A percentile compares a stretch with the other conserved stretches of the same genome.
These are phyloP conservation scores for Athrips mouffetella DNA, from an alignment of 2,888 invertebrate species.

Conservation along the genomic window DNA sequence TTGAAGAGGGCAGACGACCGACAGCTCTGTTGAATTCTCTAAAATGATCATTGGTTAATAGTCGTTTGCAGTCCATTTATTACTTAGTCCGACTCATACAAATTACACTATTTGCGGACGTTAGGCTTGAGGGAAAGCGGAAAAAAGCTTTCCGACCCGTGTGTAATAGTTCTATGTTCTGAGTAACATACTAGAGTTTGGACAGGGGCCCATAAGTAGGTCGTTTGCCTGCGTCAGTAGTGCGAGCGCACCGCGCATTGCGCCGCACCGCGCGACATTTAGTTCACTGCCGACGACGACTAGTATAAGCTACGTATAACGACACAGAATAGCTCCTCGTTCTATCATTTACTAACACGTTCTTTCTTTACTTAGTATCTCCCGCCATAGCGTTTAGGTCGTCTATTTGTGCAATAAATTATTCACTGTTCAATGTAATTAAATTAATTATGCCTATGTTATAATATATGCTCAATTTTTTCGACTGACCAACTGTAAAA, in stretches of 20 bases:
- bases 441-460: slow-evolving; percentile 42
- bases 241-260: slow-evolving; percentile 11
- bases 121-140: too few species aligned
- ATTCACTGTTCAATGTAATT: slow-evolving; percentile 54
- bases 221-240: too few species aligned
- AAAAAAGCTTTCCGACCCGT: too few species aligned
- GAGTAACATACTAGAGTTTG: too few species aligned
- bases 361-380: slow-evolving; percentile 44
- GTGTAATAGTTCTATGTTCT: too few species aligned
- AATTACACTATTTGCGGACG: slow-evolving; percentile 8
- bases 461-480: slow-evolving; percentile 68
- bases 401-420: slow-evolving; percentile 70
- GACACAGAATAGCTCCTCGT: slow-evolving; percentile 46
- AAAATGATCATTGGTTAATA: too few species aligned
- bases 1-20: slow-evolving; percentile 4
- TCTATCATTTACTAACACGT: slow-evolving; percentile 44
- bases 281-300: slow-evolving; percentile 60
- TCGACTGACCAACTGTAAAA: slow-evolving; percentile 75
- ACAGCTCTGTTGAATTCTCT: too few species aligned
- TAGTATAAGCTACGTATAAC: slow-evolving; percentile 56
- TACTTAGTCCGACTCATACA: background rate
- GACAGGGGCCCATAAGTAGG: too few species aligned
- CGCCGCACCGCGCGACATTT: slow-evolving; percentile 32
- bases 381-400: slow-evolving; percentile 57
- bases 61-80: too few species aligned